A percentile compares a stretch with the other conserved stretches of the same genome.
Conservation (phyloP, 1,140 invertebrate genomes). For the Drosophila littoralis region DNA sequence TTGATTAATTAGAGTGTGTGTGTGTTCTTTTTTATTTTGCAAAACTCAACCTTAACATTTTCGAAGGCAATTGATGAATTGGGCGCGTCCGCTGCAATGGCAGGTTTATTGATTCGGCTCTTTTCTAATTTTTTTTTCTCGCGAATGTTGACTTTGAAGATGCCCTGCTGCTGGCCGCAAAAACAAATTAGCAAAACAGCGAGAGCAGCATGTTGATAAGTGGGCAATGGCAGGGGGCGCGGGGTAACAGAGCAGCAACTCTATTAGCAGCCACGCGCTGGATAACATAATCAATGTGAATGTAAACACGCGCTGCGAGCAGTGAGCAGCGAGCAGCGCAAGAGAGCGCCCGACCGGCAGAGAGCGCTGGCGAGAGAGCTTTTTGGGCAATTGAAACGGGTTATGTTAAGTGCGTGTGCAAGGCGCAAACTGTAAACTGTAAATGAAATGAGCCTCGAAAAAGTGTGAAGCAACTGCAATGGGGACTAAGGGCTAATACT, state of each 20-base stretch:
- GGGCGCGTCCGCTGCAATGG: slow-evolving; percentile 13
- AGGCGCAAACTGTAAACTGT: slow-evolving; percentile 43
- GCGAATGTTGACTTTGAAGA: slow-evolving; percentile 36
- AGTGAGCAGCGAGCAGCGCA: slow-evolving; percentile 22
- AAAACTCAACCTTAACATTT: slow-evolving; percentile 1
- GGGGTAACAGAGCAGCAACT: slow-evolving; percentile 47
- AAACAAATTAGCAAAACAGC: slow-evolving; percentile 37
- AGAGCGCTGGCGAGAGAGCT: slow-evolving; percentile 42
- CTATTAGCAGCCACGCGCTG: slow-evolving; percentile 68
- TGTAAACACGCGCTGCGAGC: slow-evolving; percentile 62
- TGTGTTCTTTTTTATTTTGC: slow-evolving; percentile 37
- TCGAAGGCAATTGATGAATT: slow-evolving; percentile 16
- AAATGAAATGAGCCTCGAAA: slow-evolving; percentile 70
- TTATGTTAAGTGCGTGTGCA: slow-evolving; percentile 49
- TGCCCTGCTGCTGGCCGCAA: slow-evolving; percentile 54
- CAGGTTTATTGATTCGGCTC: slow-evolving; percentile 64
- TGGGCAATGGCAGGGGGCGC: not conserved
- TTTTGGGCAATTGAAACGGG: slow-evolving; percentile 55
- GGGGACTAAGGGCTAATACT: slow-evolving; percentile 1
- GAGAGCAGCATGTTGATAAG: slow-evolving; percentile 4
- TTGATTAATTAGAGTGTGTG: slow-evolving; percentile 68
- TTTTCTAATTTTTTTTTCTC: slow-evolving; percentile 11
- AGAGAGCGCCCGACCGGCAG: slow-evolving; percentile 22
- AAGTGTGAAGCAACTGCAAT: slow-evolving; percentile 68
- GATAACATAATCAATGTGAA: slow-evolving; percentile 82